These are phyloP conservation scores for Mesitornis unicolor DNA, from an alignment of 2,113 vertebrate species.

Conservation along the genomic window DNA sequence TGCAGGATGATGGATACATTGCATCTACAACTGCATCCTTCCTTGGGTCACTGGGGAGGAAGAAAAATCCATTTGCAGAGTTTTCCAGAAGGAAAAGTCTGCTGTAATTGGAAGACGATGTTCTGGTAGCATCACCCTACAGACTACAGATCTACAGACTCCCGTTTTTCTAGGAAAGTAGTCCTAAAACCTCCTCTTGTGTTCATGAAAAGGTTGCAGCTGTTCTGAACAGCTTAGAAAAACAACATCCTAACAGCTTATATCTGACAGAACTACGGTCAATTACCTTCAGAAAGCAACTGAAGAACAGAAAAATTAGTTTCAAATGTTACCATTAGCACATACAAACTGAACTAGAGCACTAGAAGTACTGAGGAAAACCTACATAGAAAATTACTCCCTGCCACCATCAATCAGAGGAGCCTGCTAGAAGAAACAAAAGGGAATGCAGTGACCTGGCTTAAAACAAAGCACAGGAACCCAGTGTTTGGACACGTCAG, in stretches of 20 bases:
- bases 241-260: background rate
- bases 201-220: constrained; percentile 1
- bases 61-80: background rate
- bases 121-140: constrained; percentile 44
- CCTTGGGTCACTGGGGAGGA: rapidly evolving
- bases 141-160: constrained; percentile 7
- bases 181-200: background rate
- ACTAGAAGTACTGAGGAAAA: background rate
- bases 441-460: background rate
- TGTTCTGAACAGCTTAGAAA: background rate
- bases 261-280: background rate
- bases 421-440: background rate
- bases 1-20: rapidly evolving
- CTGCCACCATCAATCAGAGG: background rate
- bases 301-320: background rate
- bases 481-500: background rate
- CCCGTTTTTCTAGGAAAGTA: constrained; percentile 23
- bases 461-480: background rate
- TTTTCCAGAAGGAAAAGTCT: background rate
- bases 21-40: background rate
- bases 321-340: background rate
- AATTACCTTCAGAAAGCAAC: constrained; percentile 27
- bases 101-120: constrained; percentile 39
- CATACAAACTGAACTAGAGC: background rate
- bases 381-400: background rate